Conservation (phyloP, 2,888 invertebrate species). For the Xanthostigma xanthostigma region DNA sequence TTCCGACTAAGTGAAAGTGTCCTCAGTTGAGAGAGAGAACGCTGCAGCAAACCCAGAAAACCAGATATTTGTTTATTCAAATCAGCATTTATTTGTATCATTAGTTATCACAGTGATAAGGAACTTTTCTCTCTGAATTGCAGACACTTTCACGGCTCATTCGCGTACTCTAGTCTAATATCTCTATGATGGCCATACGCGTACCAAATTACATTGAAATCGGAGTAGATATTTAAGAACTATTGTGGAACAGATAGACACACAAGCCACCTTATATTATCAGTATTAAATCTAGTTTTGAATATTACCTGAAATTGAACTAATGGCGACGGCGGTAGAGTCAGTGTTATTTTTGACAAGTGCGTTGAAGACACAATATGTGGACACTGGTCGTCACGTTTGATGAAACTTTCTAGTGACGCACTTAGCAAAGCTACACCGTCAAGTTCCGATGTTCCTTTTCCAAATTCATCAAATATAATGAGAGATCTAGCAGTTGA, state of each 20-base stretch:
- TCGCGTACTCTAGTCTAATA: too few species aligned
- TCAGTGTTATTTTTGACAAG: slow-evolving; percentile 46
- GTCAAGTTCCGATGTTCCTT: slow-evolving; percentile 63
- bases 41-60: too few species aligned
- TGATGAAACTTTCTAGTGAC: slow-evolving; percentile 49
- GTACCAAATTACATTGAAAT: too few species aligned
- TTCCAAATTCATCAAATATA: slow-evolving; percentile 81
- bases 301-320: slow-evolving; percentile 36
- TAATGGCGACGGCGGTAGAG: slow-evolving; percentile 36
- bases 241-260: slow-evolving; percentile 9
- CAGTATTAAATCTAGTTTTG: background rate
- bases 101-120: too few species aligned
- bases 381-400: slow-evolving; percentile 41
- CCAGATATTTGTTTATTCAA: too few species aligned
- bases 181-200: too few species aligned
- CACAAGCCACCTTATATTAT: slow-evolving; percentile 15
- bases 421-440: slow-evolving; percentile 59
- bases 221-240: too few species aligned
- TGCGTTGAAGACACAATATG: slow-evolving; percentile 68
- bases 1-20: too few species aligned
- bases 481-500: slow-evolving; percentile 53
- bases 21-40: too few species aligned
- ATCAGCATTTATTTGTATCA: too few species aligned
- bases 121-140: too few species aligned
- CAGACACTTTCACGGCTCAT: too few species aligned